Conservation (phyloP, 2,888 invertebrate genomes). For the Dasypolia templi region DNA sequence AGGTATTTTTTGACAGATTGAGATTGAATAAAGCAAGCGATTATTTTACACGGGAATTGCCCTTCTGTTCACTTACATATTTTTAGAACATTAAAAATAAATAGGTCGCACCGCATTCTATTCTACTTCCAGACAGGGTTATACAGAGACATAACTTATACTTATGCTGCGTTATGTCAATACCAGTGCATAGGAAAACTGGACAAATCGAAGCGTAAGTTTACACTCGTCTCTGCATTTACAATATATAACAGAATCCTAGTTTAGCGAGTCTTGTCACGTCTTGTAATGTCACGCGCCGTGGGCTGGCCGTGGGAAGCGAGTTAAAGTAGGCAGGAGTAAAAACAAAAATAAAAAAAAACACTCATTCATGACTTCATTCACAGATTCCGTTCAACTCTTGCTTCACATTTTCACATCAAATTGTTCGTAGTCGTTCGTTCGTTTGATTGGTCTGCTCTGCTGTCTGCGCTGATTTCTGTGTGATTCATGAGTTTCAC, state of each 20-base stretch:
- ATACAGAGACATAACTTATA: not conserved
- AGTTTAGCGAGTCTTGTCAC: not conserved
- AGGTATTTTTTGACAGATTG: no score
- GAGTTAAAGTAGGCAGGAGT: not conserved
- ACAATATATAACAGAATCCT: not conserved
- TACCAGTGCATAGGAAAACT: not conserved
- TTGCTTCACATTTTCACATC: conserved; percentile 7
- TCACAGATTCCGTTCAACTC: conserved; percentile 26
- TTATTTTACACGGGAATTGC: no score
- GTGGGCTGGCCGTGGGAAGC: not conserved
- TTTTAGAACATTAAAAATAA: not conserved
- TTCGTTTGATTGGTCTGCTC: conserved; percentile 66
- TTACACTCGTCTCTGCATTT: no score
- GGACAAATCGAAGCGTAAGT: not conserved
- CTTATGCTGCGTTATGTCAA: not conserved
- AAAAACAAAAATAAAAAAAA: conserved; percentile 1
- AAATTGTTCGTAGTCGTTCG: conserved; percentile 52
- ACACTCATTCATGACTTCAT: conserved; percentile 41
- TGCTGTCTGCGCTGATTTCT: conserved; percentile 77
- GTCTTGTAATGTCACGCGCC: not conserved
- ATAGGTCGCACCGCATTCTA: not conserved
- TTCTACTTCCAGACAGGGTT: not conserved
- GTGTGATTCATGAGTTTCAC: conserved; percentile 84
- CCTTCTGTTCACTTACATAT: not conserved
- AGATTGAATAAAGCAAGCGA: no score